These are phyloP conservation scores for Heliconius ismenius DNA, from an alignment of 2,888 invertebrate genomes.

Conservation along the genomic window DNA sequence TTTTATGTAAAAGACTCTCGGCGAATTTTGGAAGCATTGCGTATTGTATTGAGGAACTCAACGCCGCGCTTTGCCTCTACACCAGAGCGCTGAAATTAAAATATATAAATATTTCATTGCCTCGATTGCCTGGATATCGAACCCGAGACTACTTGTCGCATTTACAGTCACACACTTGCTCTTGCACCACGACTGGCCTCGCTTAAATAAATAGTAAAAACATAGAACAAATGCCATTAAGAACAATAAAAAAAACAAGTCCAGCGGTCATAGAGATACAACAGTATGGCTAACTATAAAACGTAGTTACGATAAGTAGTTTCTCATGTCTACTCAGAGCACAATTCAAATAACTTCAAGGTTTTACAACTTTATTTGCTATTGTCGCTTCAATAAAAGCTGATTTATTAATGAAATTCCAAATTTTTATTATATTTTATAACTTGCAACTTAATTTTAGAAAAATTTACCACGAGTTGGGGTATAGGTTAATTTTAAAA, in stretches of 20 bases:
- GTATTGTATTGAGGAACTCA: no score
- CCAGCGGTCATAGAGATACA: slow-evolving; percentile 41
- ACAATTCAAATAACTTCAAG: slow-evolving; percentile 55
- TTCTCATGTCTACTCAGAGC: slow-evolving; percentile 73
- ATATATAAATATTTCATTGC: no score
- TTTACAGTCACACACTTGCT: not conserved
- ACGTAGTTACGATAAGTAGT: slow-evolving; percentile 77
- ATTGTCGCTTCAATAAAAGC: slow-evolving; percentile 3
- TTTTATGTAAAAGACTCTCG: no score
- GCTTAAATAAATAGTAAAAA: slow-evolving; percentile 4
- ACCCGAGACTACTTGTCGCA: no score
- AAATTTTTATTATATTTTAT: not conserved
- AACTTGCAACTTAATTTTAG: no score
- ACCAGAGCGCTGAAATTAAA: no score
- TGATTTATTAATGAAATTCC: not conserved
- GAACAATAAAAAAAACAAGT: slow-evolving; percentile 40
- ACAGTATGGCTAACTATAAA: slow-evolving; percentile 63
- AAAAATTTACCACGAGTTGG: no score
- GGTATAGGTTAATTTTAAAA: no score
- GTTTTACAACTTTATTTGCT: slow-evolving; percentile 38
- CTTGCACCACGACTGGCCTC: not conserved
- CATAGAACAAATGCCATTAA: slow-evolving; percentile 12
- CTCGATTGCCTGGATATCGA: no score
- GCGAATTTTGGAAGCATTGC: no score
- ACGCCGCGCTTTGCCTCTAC: no score